Percentiles rank a stretch among this genome's conserved stretches.
These are phyloP conservation scores for Dicrurus megarhynchus DNA, from an alignment of 2,113 vertebrate species.

Conservation along the genomic window DNA sequence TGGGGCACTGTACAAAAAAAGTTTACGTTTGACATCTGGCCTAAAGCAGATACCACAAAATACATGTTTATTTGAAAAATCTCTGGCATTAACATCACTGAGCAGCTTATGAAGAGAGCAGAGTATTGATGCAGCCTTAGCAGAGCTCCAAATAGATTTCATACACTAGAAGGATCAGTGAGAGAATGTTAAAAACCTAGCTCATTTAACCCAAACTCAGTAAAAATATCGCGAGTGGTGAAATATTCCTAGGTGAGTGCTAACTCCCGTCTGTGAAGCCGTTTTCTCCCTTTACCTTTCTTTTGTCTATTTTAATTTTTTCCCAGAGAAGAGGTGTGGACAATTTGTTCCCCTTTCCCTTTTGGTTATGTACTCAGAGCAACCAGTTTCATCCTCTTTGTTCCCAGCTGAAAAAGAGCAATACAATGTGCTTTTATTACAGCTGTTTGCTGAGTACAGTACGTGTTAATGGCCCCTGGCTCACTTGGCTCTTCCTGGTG, in stretches of 20 bases:
- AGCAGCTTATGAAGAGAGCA: background rate
- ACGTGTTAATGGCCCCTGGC: background rate
- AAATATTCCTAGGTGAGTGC: background rate
- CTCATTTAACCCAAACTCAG: background rate
- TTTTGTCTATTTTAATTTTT: background rate
- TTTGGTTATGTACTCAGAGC: background rate
- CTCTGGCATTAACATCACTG: background rate
- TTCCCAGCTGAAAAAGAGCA: background rate
- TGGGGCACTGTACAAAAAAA: background rate
- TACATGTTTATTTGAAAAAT: background rate
- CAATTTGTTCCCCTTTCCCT: background rate
- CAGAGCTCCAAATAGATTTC: background rate
- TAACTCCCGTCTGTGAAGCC: background rate
- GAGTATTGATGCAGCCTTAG: background rate
- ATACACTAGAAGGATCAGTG: background rate
- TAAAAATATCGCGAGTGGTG: background rate
- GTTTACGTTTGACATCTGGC: background rate
- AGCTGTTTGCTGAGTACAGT: background rate
- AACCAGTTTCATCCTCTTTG: background rate
- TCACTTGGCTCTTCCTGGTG: background rate
- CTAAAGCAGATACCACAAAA: background rate
- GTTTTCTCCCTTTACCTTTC: fast-evolving
- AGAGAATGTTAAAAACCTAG: background rate
- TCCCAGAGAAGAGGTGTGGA: background rate
- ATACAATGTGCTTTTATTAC: background rate